phyloP scores from a whole-genome alignment of 2,113 vertebrate species.

The Aspidoscelis tigris region DNA sequence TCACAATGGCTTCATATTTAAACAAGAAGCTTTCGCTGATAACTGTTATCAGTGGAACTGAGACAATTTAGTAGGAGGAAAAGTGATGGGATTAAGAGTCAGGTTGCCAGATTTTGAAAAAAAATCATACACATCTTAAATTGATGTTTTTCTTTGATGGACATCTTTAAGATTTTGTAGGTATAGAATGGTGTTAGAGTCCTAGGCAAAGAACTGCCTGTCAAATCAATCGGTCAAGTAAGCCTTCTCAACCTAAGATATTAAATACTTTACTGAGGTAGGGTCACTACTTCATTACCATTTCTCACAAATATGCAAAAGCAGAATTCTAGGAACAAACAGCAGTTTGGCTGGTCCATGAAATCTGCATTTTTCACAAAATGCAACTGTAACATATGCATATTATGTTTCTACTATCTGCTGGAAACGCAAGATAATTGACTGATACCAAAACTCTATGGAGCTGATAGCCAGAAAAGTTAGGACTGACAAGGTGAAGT shows the following conservation, averaged over 20 bases:
- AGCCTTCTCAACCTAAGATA: neutral
- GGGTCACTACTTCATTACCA: neutral
- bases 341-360: neutral
- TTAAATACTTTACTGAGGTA: neutral
- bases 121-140: too few relatives aligned
- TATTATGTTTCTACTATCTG: neutral
- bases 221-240: too few relatives aligned
- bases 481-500: too few relatives aligned
- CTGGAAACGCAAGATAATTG: neutral
- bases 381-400: neutral
- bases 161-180: neutral
- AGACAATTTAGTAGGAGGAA: neutral
- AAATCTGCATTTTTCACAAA: neutral
- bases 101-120: neutral
- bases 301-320: too few relatives aligned
- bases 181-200: too few relatives aligned
- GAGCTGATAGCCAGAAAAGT: too few relatives aligned
- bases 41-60: neutral
- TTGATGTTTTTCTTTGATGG: neutral
- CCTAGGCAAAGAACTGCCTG: too few relatives aligned
- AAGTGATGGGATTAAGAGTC: neutral
- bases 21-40: too few relatives aligned
- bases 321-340: too few relatives aligned
- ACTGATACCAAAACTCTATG: neutral
- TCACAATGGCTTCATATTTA: neutral